A percentile compares a stretch with the other conserved stretches of the same genome.
Conservation (phyloP, 2,797 vertebrate genomes). For the Lutjanus argentimaculatus region DNA sequence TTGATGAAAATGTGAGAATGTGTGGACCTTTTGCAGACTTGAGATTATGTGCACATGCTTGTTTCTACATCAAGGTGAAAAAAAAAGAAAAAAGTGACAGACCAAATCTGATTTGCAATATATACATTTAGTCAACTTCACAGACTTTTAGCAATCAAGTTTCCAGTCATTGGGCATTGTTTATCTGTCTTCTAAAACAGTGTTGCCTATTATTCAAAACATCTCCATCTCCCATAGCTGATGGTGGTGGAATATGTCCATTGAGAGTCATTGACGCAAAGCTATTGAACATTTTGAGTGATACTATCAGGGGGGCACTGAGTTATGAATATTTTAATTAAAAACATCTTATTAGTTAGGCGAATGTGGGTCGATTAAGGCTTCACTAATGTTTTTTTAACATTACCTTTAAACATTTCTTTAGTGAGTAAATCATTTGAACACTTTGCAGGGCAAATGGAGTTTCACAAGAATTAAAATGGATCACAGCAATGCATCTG, state of each 20-base stretch:
- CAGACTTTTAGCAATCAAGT: too few relatives aligned
- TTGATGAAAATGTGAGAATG: too few relatives aligned
- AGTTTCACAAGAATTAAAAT: neutral
- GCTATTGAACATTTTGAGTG: neutral
- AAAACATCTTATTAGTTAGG: neutral
- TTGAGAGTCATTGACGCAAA: neutral
- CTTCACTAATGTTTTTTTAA: neutral
- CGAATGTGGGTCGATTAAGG: neutral
- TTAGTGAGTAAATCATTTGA: neutral
- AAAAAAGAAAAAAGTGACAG: too few relatives aligned
- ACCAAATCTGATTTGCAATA: too few relatives aligned
- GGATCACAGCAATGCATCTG: neutral
- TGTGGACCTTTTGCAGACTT: too few relatives aligned
- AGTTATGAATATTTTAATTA: conserved; percentile 12
- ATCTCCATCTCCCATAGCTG: neutral
- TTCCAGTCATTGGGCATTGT: too few relatives aligned
- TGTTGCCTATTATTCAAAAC: conserved; percentile 9
- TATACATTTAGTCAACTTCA: too few relatives aligned
- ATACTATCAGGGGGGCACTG: neutral
- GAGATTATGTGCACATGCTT: too few relatives aligned
- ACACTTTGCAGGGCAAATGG: neutral
- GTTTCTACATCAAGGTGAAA: too few relatives aligned
- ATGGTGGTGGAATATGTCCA: neutral
- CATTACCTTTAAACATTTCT: conserved; percentile 16
- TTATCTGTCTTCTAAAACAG: too few relatives aligned